Base-by-base conservation (phyloP, 2,113 vertebrate genomes). In the Strix aluco region DNA sequence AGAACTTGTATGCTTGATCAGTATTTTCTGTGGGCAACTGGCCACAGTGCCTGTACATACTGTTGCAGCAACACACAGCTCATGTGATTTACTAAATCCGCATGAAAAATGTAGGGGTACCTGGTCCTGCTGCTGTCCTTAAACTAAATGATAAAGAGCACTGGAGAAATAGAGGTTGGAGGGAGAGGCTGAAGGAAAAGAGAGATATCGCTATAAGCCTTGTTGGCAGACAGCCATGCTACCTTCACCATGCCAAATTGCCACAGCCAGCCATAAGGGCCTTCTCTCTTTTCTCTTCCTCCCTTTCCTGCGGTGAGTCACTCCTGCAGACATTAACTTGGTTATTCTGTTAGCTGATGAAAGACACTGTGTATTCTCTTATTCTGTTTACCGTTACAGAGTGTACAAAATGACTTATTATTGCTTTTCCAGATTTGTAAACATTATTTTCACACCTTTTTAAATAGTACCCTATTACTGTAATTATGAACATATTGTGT, bases 391-490 rank as follows among this genome's bases (percentile, higher is more conserved):
- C 55, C 34, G 8, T 78, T 81, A 77, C 44, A 16, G 4, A 34
- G 34, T 5, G 19, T 32, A 74, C 23, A 74, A 92, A 84, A 62
- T 66, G 6, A 65, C 67, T 74, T 59, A 13, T n/a, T 59, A 40
- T 8, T 87, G 81, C 63, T 86, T 86, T 81, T 91, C 32, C 32
- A 57, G 44, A 40, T 87, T 55, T 79, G 65, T 71, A 91, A 94
- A 92, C 44, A 72, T 75, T 91, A 42, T 71, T 87, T 44, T 95
- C 87, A 81, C 85, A 91, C 90, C 81, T 96, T 93, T 81, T 84
- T 2, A 63, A 96, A 78, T 59, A 90, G 84, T 58, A 10, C 26
- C 25, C 29, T 94, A 62, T 51, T 84, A 46, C 65, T 78, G 51
- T 91, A 91, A 93, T 85, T 89, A 93, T 23, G 63, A 93, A 63